A percentile compares a stretch with the other conserved stretches of the same genome.
phyloP scores from a whole-genome alignment of 2,888 invertebrate species.

The Caenorhabditis panamensis region DNA sequence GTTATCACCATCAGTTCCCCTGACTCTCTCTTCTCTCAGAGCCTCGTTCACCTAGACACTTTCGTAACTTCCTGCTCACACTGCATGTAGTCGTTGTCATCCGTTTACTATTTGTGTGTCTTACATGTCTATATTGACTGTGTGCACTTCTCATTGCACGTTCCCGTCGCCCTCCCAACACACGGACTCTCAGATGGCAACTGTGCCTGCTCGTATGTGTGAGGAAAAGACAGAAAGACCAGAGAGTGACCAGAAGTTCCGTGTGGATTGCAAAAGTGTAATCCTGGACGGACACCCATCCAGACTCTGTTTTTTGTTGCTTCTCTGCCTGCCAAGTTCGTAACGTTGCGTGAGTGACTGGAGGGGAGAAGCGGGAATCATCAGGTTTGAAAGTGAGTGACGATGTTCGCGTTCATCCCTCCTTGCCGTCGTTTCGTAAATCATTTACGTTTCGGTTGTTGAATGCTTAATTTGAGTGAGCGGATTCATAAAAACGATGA shows the following conservation, averaged over 20 bases:
- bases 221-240: conserved; percentile 13
- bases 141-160: conserved; percentile 43
- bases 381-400: conserved; percentile 50
- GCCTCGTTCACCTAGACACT: too few species aligned
- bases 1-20: neutral
- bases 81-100: conserved; percentile 6
- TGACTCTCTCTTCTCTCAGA: conserved; percentile 11
- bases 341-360: conserved; percentile 19
- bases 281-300: conserved; percentile 38
- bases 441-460: conserved; percentile 58
- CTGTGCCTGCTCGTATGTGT: neutral
- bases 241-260: conserved; percentile 51
- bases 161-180: neutral
- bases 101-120: neutral
- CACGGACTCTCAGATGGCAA: conserved; percentile 39
- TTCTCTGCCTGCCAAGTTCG: conserved; percentile 44
- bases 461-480: conserved; percentile 40
- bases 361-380: conserved; percentile 31
- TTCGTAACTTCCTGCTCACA: conserved; percentile 1
- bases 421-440: conserved; percentile 24
- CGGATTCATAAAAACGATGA: conserved; percentile 47
- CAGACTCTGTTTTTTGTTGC: conserved; percentile 27
- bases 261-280: conserved; percentile 34
- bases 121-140: conserved; percentile 21
- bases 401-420: conserved; percentile 50